Conservation (phyloP, 1,140 invertebrate genomes). For the Ostrea denselamellosa region DNA sequence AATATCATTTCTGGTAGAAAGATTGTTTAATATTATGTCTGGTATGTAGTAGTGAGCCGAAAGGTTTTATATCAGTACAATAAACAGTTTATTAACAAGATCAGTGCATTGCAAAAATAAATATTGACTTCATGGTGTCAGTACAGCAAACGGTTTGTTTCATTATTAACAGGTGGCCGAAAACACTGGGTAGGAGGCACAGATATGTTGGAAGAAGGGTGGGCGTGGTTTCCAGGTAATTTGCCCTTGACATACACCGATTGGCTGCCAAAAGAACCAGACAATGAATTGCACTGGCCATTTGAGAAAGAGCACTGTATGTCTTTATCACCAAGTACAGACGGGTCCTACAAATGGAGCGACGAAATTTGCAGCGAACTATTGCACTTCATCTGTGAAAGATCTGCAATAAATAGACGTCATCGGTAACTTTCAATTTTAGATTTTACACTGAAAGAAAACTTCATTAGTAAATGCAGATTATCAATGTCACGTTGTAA, state of each 20-base stretch:
- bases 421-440: background rate
- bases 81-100: too few species aligned
- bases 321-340: background rate
- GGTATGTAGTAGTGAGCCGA: too few species aligned
- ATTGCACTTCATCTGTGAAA: slow-evolving; percentile 33
- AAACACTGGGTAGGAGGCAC: slow-evolving; percentile 40
- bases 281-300: background rate
- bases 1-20: too few species aligned
- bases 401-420: background rate
- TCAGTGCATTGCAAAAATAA: too few species aligned
- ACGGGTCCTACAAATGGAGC: slow-evolving; percentile 13
- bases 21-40: too few species aligned
- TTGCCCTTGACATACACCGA: background rate
- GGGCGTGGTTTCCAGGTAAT: slow-evolving; percentile 26
- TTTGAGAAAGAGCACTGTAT: slow-evolving; percentile 39
- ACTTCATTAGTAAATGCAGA: background rate
- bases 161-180: background rate
- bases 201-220: background rate
- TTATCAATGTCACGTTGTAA: background rate
- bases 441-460: background rate
- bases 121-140: too few species aligned
- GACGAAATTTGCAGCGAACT: slow-evolving; percentile 36
- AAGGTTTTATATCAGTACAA: too few species aligned
- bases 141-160: too few species aligned
- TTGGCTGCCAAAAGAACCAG: background rate